Evolutionary conservation across 1,140 invertebrate species (phyloP), one percentile per base, ranked within the genome.

Genomic region (Aleiodes sp.): DNA sequence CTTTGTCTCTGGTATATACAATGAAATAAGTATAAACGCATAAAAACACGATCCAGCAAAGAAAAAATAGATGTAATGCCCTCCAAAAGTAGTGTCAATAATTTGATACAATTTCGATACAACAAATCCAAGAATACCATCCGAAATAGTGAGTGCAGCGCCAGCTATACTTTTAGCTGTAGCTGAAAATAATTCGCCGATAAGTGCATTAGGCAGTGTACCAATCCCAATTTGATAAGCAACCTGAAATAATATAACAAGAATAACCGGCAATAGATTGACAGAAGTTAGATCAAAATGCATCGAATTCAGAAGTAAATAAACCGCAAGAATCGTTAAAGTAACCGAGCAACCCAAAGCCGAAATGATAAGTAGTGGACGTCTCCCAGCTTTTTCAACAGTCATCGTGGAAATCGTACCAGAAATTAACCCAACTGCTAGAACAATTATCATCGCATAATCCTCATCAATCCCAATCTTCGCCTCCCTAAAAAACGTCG

Each of bases 31-130:
- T 4, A 84, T 3, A 33, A 85, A 82, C 0, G 80, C 76, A 0
- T 81, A 16, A 10, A 77, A 78, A 31, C 80, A 92, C 69, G 91
- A 90, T 0, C 87, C 87, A 0, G 92, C 85, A 82, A 96, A 97
- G 67, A 92, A 87, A 85, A 91, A 93, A 82, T 94, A 95, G 60
- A 91, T 89, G 24, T 88, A 89, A 78, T 93, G 88, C 10, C 89
- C 88, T 19, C 90, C 91, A 24, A 92, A 86, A 1, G 76, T 76
- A 70, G 89, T 87, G 26, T 86, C 87, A 70, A 94, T 87, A 7
- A 90, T 86, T 80, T 90, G 88, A 81, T 93, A 94, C 71, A 93
- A 87, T 77, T 93, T 93, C 8, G 94, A 93, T 16, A 94, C 90
- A 2, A 91, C 83, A 69, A 95, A 94, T 59, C 92, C 93, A 33